Conservation (phyloP, 2,797 vertebrate genomes). For the Ammospiza maritima region DNA sequence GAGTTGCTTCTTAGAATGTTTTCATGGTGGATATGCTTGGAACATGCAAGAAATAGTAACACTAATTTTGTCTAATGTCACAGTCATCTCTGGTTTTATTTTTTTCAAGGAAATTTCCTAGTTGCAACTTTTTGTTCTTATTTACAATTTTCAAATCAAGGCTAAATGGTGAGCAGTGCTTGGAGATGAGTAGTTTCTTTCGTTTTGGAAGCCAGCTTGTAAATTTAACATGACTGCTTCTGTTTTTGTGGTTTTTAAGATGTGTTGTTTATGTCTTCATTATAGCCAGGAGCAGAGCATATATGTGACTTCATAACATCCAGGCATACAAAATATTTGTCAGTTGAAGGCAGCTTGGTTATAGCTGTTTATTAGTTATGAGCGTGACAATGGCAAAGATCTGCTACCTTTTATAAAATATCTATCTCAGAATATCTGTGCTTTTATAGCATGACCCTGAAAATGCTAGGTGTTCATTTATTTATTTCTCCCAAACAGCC, state of each 20-base stretch:
- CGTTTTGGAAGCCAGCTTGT: neutral
- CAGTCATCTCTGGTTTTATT: neutral
- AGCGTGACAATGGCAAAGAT: neutral
- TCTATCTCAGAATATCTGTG: neutral
- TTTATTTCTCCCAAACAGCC: neutral
- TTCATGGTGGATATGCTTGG: neutral
- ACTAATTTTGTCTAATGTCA: neutral
- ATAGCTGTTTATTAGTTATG: neutral
- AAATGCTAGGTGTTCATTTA: neutral
- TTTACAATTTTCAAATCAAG: neutral
- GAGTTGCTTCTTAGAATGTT: neutral
- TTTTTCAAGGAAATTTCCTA: neutral
- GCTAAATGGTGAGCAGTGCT: neutral
- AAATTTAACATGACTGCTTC: neutral
- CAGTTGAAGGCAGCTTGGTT: neutral
- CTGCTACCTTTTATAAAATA: neutral
- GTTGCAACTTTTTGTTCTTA: neutral
- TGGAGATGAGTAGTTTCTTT: neutral
- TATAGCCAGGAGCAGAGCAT: neutral
- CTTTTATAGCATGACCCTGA: neutral
- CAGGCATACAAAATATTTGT: neutral
- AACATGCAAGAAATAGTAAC: neutral
- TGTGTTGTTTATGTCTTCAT: neutral
- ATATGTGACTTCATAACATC: neutral
- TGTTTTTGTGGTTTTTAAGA: neutral